Evolutionary conservation across 37 sponge, comb jelly and placozoan genomes (phyloP), one percentile per base, ranked within the genome.

Genomic region (Amphimedon queenslandica): DNA sequence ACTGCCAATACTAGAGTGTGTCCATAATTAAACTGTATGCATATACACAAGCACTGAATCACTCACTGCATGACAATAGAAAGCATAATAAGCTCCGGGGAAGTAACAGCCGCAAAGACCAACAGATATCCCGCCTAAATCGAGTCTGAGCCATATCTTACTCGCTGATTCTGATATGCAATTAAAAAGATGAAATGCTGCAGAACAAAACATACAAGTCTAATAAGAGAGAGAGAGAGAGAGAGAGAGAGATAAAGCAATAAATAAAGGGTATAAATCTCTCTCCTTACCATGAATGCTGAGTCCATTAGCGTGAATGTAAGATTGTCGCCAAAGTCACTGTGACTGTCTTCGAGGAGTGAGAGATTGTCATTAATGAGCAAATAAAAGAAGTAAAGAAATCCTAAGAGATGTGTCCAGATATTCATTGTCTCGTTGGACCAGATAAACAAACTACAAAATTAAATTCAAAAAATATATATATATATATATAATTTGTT

Each of bases 371-470:
- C 89, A 1, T 81, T 40, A 11, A 85, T 33, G 30, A 81, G 55
- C 42, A 76, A 55, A 23, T 73, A 40, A 6, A 74, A 37, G 80
- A 93, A 88, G 68, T 77, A 89, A 25, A 93, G 2, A 28, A 93
- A 57, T 4, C 94, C 94, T 0, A 88, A 35, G 25, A 88, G 28
- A 57, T 93, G 94, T 3, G 89, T 86, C 89, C 89, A 93, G 28
- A 93, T 93, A 76, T 93, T 93, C 36, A 93, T 53, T 1, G 94
- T 89, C 75, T 93, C 94, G 34, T 93, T 93, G 68, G 82, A 70
- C 64, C 64, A 56, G 2, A 82, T 75, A 58, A 81, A 93, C 58
- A 91, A 66, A 60, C 94, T 92, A 70, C 56, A 74, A 28, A 38
- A 67, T n/a, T 1, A 4, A 31, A 47, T 13, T 18, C 13, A 47